A percentile compares a stretch with the other conserved stretches of the same genome.
phyloP scores from a whole-genome alignment of 2,113 vertebrate genomes.

The Myocastor coypus region DNA sequence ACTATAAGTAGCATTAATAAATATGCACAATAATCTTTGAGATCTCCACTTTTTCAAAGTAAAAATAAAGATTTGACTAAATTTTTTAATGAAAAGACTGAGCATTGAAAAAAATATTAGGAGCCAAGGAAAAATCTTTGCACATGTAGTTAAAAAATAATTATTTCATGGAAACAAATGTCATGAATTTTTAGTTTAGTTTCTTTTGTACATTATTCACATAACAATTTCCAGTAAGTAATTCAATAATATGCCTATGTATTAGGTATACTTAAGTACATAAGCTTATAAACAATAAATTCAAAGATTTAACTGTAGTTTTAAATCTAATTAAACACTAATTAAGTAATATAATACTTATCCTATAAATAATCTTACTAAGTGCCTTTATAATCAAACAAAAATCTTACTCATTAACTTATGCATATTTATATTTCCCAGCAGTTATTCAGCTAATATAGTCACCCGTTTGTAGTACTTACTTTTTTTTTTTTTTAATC shows the following conservation, averaged over 20 bases:
- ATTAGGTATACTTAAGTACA: background rate
- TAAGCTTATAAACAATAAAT: background rate
- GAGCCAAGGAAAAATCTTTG: background rate
- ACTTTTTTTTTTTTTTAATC: background rate
- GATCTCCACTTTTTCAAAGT: background rate
- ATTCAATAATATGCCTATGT: background rate
- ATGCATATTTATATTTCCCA: background rate
- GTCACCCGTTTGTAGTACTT: background rate
- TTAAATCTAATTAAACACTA: slow-evolving; percentile 35
- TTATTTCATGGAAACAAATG: background rate
- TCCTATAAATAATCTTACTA: background rate
- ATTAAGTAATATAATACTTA: background rate
- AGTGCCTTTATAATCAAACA: background rate
- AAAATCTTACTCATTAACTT: background rate
- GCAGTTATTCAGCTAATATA: background rate
- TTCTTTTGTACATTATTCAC: background rate
- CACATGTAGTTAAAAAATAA: background rate
- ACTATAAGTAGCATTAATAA: background rate
- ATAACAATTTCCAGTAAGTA: background rate
- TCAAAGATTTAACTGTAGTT: background rate
- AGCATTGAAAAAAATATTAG: background rate
- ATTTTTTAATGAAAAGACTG: background rate
- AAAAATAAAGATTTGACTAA: background rate
- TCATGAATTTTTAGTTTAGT: background rate
- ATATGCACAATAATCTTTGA: background rate